Evolutionary conservation across 2,797 vertebrate species (phyloP).

Genomic region (Morelia viridis): DNA sequence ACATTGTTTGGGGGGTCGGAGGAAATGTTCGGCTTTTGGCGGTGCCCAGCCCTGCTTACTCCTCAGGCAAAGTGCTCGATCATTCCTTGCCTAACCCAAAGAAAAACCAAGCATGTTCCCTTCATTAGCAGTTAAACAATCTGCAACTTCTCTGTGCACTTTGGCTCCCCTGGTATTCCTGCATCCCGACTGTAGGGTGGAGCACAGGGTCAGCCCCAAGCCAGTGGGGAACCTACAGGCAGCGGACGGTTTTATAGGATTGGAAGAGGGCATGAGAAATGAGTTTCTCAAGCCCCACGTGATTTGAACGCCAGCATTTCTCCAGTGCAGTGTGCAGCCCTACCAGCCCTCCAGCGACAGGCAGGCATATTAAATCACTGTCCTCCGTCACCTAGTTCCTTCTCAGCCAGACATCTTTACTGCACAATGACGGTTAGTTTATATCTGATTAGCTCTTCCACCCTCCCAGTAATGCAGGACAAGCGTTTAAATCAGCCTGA

Average conservation of each 20-base stretch:
- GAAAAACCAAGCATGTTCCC: background rate
- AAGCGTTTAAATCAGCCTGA: background rate
- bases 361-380: conserved; percentile 24
- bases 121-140: conserved; percentile 29
- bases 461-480: background rate
- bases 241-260: conserved; percentile 17
- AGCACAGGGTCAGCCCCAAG: conserved; percentile 12
- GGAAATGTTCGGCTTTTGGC: background rate
- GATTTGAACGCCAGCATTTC: conserved; percentile 9
- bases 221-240: background rate
- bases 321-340: conserved; percentile 13
- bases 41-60: conserved; percentile 3
- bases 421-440: conserved; percentile 49
- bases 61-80: conserved; percentile 28
- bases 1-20: background rate
- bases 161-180: conserved; percentile 10
- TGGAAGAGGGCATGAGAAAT: conserved; percentile 2
- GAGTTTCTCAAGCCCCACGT: conserved; percentile 32
- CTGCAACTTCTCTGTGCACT: conserved; percentile 27
- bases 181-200: conserved; percentile 25
- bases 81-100: conserved; percentile 13
- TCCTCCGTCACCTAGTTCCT: conserved; percentile 21
- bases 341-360: conserved; percentile 48
- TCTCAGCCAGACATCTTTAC: conserved; percentile 44
- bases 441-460: background rate